Base-by-base conservation (phyloP, 1,140 invertebrate genomes). In the Oncopeltus fasciatus region DNA sequence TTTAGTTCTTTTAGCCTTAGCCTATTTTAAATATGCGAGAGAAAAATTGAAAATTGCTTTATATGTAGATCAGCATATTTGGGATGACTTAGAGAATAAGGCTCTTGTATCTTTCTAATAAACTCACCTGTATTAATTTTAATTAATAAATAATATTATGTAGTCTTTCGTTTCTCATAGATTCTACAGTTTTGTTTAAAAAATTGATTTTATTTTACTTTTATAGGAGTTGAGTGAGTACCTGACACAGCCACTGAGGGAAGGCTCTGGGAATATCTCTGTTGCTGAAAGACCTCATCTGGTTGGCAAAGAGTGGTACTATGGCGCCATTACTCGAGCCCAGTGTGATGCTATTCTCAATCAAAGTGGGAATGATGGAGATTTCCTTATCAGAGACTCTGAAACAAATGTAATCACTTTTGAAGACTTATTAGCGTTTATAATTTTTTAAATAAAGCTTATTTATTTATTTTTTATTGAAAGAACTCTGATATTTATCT, bases 301-400 rank as follows among this genome's bases (percentile, higher is more conserved):
- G 58, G 74, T 81, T 61, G 85, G 85, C 38, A 90, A 92, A 75
- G 82, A 86, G 16, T 99, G 96, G 96, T 99, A 98, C 74, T 98
- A 92, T 76, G 96, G 96, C 31, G 85, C 83, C 68, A 93, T 99
- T 68, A 90, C 92, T 21, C 82, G 96, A 66, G 88, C 87, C 66
- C 91, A 97, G 72, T 96, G 94, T 78, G 96, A 99, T 76, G 85
- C 86, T 66, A 76, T 98, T 70, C 81, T 99, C 67, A 94, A 92
- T 76, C 87, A 91, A 69, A 87, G 90, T 74, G 96, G 92, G 21
- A 85, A 90, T 68, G 92, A 98, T 76, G 96, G 96, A 24, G 95
- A 99, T 77, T 99, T 98, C 78, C 83, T 99, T 67, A 95, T 99
- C 70, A 80, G 95, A 70, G 95, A 98, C 75, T 95, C 92, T 74